Evolutionary conservation across 1,140 invertebrate species (phyloP).

Genomic region (Colletes latitarsis): DNA sequence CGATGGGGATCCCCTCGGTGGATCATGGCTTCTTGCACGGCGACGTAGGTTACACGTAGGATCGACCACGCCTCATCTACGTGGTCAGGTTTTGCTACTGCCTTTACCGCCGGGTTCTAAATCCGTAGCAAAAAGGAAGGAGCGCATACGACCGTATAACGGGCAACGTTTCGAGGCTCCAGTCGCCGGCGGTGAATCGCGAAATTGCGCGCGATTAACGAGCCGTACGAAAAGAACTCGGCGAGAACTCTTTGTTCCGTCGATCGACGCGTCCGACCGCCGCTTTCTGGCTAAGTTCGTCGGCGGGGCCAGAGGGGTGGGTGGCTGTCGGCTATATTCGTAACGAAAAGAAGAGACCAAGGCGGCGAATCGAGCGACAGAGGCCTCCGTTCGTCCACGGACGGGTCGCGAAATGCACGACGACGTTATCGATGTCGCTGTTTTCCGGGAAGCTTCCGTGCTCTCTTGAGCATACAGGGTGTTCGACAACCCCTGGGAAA

Average conservation of each 20-base stretch:
- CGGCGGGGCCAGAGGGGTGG: neutral
- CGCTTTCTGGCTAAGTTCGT: neutral
- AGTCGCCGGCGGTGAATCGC: neutral
- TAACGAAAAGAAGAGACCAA: neutral
- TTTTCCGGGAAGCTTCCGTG: neutral
- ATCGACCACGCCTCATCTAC: slow-evolving; percentile 25
- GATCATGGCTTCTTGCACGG: too few species aligned
- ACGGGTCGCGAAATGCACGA: slow-evolving; percentile 9
- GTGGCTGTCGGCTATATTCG: slow-evolving; percentile 11
- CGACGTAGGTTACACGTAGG: slow-evolving; percentile 18
- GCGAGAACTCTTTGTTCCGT: slow-evolving; percentile 8
- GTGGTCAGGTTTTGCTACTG: slow-evolving; percentile 29
- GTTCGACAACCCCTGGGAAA: too few species aligned
- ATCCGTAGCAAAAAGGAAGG: slow-evolving; percentile 61
- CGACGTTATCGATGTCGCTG: neutral
- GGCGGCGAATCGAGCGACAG: neutral
- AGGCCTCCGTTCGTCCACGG: neutral
- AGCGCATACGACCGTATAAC: slow-evolving; percentile 11
- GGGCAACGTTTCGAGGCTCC: neutral
- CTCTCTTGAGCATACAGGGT: too few species aligned
- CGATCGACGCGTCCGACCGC: neutral
- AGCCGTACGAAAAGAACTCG: neutral
- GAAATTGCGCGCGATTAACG: slow-evolving; percentile 23
- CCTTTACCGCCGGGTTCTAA: slow-evolving; percentile 51
- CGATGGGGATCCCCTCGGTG: too few species aligned